Base-by-base conservation (phyloP, 2,797 vertebrate genomes). In the Babyrousa celebensis region DNA sequence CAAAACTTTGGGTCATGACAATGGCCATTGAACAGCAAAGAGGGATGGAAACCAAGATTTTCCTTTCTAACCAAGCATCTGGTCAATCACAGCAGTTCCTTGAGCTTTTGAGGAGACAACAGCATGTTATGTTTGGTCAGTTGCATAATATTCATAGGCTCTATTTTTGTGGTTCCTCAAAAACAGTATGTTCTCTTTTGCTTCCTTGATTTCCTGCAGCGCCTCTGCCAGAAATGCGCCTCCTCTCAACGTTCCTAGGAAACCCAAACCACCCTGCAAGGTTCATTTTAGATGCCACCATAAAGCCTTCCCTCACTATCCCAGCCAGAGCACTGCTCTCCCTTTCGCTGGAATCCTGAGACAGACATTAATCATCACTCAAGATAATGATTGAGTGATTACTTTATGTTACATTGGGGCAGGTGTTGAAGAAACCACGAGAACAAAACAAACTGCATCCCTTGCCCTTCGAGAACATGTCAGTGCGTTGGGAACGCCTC, bases 331-430 rank as follows among this genome's bases (percentile, higher is more conserved):
- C 6, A 43, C 29, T 36, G 36, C 43, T 12, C 48, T 84, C 40
- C 62, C 23, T 93, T 79, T 77, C 68, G 62, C 83, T 77, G 48
- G n/a, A 93, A 67, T 90, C 65, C 54, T 74, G n/a, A 87, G 89
- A 60, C 12, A 58, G 27, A 27, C 3, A 65, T 12, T 32, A 68
- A 88, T 27, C 75, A 27, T 77, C 68, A 43, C 20, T 80, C 68
- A 63, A n/a, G 29, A 25, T 36, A 4, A 23, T 52, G 60, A 36
- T 18, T 36, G 43, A 84, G 52, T 29, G 43, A 11, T 17, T 65
- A 29, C 71, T 83, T 54, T 5, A 56, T 70, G 40, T 48, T 40
- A 43, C 25, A 23, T 15, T 27, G 27, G 18, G 20, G 43, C 52
- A 23, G 62, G 7, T 40, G 25, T 62, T 62, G 72, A 48, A 27